phyloP scores from a whole-genome alignment of 2,113 vertebrate species.

The Agapornis roseicollis region DNA sequence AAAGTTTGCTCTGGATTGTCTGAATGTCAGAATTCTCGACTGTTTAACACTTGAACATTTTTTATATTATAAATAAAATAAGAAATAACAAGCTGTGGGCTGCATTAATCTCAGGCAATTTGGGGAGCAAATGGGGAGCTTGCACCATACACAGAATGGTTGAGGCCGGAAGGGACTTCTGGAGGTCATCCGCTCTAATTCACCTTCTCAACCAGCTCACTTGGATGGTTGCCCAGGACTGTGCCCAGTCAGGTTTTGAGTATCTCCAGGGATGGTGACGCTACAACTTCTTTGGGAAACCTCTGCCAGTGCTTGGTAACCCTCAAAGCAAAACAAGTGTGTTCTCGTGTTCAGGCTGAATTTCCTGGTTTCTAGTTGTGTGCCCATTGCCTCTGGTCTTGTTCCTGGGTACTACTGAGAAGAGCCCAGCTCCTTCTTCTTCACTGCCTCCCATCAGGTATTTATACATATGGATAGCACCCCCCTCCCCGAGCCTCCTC shows the following conservation, averaged over 20 bases:
- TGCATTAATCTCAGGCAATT: slow-evolving; percentile 55
- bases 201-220: not conserved
- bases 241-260: not conserved
- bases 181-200: not conserved
- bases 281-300: not conserved
- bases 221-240: not conserved
- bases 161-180: not conserved
- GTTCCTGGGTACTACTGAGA: not conserved
- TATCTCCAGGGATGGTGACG: not conserved
- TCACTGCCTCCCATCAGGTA: not conserved
- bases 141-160: no score
- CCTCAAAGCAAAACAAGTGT: not conserved
- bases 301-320: not conserved
- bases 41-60: slow-evolving; percentile 87
- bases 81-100: slow-evolving; percentile 71
- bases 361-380: not conserved
- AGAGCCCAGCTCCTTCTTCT: not conserved
- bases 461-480: not conserved
- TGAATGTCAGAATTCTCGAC: slow-evolving; percentile 81
- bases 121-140: not conserved
- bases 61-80: slow-evolving; percentile 85
- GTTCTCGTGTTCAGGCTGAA: not conserved
- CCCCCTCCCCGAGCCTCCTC: not conserved
- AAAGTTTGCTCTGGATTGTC: slow-evolving; percentile 80
- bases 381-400: not conserved